phyloP scores from a whole-genome alignment of 2,797 vertebrate genomes.

The Aselliscus stoliczkanus region DNA sequence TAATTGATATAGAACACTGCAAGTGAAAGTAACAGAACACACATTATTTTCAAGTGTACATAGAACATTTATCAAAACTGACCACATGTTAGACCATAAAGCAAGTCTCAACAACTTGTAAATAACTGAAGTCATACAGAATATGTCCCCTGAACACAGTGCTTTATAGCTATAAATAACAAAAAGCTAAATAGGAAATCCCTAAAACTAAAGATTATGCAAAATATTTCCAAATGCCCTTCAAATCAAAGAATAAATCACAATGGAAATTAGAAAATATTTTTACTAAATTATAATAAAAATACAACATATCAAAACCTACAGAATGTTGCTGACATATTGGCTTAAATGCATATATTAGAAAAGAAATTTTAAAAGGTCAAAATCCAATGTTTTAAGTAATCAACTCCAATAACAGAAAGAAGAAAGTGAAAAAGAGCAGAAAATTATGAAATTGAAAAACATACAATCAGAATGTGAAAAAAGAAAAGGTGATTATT shows the following conservation, averaged over 20 bases:
- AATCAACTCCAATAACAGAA: neutral
- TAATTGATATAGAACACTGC: neutral
- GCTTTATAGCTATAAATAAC: neutral
- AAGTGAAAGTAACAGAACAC: neutral
- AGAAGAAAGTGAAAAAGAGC: neutral
- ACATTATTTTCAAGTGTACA: neutral
- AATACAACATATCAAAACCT: neutral
- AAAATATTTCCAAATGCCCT: neutral
- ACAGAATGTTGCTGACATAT: neutral
- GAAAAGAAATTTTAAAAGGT: neutral
- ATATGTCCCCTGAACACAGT: neutral
- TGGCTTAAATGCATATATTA: neutral
- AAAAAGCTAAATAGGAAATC: neutral
- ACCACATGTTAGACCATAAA: neutral
- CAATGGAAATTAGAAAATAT: neutral
- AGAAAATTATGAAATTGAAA: neutral
- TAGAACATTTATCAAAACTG: neutral
- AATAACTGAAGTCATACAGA: neutral
- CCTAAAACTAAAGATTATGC: neutral
- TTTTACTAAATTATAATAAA: neutral
- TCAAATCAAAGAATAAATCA: slow-evolving; percentile 4
- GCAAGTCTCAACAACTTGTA: neutral
- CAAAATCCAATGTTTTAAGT: neutral
- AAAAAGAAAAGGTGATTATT: neutral
- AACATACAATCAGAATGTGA: neutral